Evolutionary conservation across 2,888 invertebrate genomes (phyloP), one percentile per base, ranked within the genome.

Genomic region (Sisyra terminalis): DNA sequence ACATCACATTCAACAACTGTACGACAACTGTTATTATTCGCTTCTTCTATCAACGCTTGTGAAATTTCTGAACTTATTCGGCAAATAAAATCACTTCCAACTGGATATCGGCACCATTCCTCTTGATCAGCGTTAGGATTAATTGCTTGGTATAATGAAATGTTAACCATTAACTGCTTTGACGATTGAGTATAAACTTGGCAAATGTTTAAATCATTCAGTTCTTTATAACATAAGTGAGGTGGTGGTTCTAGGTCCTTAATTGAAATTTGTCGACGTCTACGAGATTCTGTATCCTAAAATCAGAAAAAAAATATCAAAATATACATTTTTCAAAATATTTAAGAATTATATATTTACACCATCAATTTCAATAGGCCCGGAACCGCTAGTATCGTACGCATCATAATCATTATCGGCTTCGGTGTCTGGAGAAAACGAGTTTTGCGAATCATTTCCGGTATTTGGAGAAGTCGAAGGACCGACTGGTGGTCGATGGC

Each of bases 1-100:
- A 85, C 71, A 52, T 72, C 71, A 51, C 85, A 86, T 43, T 79
- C 71, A 49, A 84, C 72, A 15, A 75, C 71, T 2, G 80, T 76
- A 41, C 64, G 65, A 55, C 84, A 84, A 2, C 60, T 60, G 15
- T 57, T 56, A 44, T 62, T 59, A 5, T 59, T 54, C 10, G 49
- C 48, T 13, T 55, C 48, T 35, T 55, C 60, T 4, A 55, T 58
- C 48, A 63, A 53, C 18, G 57, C 56, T 15, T 49, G 44, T 32
- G 55, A 56, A 18, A 66, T 55, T 46, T 58, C 55, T 8, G 62
- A 54, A 0, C 78, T 78, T 42, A 84, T 76, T 35, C 75, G 60
- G 55, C 84, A 79, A 48, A 67, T 60, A 54, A 72, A 70, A 42
- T 56, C 44, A 30, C 65, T 66, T 65, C 71, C 65, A 49, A 76